These are phyloP conservation scores for Nansenia antarctica DNA, from an alignment of 2,113 vertebrate genomes.

Conservation along the genomic window DNA sequence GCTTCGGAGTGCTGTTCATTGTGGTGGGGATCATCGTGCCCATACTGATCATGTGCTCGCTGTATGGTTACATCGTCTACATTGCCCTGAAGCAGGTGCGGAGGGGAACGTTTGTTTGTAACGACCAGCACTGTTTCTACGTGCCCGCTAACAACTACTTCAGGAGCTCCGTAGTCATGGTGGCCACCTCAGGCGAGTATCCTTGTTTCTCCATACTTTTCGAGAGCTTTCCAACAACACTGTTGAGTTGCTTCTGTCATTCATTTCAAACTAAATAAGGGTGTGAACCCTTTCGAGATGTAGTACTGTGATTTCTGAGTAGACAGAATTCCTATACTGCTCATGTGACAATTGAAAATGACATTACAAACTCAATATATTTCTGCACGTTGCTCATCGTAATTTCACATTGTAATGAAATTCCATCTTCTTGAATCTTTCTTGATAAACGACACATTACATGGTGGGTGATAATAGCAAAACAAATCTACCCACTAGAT, in stretches of 20 bases:
- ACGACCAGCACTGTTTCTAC: constrained; percentile 77
- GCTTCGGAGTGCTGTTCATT: constrained; percentile 61
- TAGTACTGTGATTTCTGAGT: background rate
- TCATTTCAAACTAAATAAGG: background rate
- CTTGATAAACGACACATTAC: background rate
- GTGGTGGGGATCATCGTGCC: constrained; percentile 53
- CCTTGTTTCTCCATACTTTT: background rate
- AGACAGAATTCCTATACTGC: background rate
- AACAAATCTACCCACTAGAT: too few relatives aligned
- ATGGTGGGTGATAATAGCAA: too few relatives aligned
- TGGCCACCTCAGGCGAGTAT: constrained; percentile 69
- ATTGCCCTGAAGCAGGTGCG: constrained; percentile 70
- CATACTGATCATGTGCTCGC: constrained; percentile 59
- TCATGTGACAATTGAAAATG: background rate
- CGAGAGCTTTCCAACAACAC: background rate
- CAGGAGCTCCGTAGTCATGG: constrained; percentile 72
- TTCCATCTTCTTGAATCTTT: background rate
- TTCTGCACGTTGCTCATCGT: background rate
- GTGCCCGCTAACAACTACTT: constrained; percentile 75
- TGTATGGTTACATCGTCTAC: constrained; percentile 69
- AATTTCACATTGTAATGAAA: background rate
- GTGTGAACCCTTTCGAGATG: background rate
- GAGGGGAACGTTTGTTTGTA: constrained; percentile 77
- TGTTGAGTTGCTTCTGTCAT: background rate
- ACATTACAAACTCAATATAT: background rate